Evolutionary conservation across 2,888 invertebrate species (phyloP).

Genomic region (Euphydryas editha): DNA sequence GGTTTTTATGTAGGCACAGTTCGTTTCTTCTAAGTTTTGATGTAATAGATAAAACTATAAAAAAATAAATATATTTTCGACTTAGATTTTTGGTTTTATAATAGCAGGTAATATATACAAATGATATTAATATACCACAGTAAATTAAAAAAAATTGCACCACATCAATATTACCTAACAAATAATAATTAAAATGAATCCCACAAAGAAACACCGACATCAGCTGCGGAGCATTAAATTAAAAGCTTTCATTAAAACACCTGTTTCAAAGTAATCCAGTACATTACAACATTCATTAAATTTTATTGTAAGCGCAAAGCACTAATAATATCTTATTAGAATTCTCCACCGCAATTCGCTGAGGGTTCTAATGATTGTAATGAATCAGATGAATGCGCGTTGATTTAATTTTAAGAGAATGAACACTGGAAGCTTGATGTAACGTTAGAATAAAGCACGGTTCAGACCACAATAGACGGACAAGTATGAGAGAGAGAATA

Average conservation of each 20-base stretch:
- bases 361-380: conserved; percentile 45
- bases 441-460: conserved; percentile 70
- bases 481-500: not conserved
- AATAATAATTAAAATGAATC: not conserved
- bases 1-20: no score
- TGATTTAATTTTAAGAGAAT: conserved; percentile 69
- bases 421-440: conserved; percentile 62
- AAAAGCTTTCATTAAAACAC: conserved; percentile 15
- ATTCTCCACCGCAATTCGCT: conserved; percentile 36
- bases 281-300: conserved; percentile 30
- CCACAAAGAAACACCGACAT: not conserved
- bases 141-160: not conserved
- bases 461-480: conserved; percentile 1
- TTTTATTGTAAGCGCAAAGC: conserved; percentile 20
- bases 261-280: conserved; percentile 28
- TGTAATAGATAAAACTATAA: no score
- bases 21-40: no score
- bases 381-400: conserved; percentile 60
- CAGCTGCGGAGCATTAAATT: conserved; percentile 9
- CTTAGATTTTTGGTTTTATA: no score
- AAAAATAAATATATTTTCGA: no score
- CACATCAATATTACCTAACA: not conserved
- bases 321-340: conserved; percentile 24
- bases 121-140: no score
- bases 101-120: no score